Base-by-base conservation (phyloP, 2,888 invertebrate genomes). In the Stomorhina lunata region DNA sequence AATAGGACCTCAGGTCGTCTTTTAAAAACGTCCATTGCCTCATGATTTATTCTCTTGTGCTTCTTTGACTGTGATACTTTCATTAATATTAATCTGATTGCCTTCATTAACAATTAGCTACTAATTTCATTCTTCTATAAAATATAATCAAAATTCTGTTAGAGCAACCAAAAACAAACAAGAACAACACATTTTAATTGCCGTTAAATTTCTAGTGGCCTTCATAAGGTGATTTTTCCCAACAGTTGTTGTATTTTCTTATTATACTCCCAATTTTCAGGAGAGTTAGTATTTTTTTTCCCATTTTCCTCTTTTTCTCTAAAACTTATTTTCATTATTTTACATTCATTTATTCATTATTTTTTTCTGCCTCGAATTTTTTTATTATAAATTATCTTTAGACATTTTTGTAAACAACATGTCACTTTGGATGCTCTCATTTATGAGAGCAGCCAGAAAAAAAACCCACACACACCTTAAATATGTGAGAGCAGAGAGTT, bases 331-430 rank as follows among this genome's bases (percentile, higher is more conserved):
- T 45, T 71, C 22, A 45, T 69, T 43, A 32, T 20, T 43, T 40
- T 69, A 43, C 29, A 69, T 55, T 9, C 25, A 55, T 48, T 45
- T 22, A 1, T 12, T 57, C 4, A 9, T 40, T 37, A 48, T 48
- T 25, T 25, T 34, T 68, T 34, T 57, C 5, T 43, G 17, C 2
- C 17, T 12, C 45, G 15, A 43, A 25, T 61, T 27, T 73, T 50
- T 17, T 50, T 48, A 50, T 75, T 68, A 40, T 27, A 73, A 72
- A 69, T 69, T 43, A 65, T 34, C n/a, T 15, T 22, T 17, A 20
- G 29, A 61, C 43, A 63, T 53, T 40, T 17, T 57, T 53, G 63
- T 65, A 55, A 75, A 75, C 73, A 66, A 48, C 66, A 37, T 25
- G 45, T 57, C 37, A 63, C 20, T 63, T 22, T 10, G 29, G 25